These are phyloP conservation scores for Martes flavigula DNA, from an alignment of 2,797 vertebrate species.

Conservation along the genomic window DNA sequence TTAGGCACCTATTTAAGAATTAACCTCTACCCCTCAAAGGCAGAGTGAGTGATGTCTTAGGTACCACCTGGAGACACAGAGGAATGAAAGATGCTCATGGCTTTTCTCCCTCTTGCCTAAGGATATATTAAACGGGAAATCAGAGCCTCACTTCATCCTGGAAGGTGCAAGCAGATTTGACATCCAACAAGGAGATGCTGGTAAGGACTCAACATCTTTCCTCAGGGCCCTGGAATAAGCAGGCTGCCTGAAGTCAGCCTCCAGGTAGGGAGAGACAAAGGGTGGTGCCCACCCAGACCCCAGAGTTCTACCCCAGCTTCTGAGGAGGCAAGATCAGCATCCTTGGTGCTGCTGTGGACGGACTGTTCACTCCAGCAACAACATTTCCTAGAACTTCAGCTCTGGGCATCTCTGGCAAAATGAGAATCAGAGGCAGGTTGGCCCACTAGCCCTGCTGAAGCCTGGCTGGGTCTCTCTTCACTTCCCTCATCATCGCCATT, in stretches of 20 bases:
- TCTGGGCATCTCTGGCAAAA: background rate
- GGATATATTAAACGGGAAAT: slow-evolving; percentile 71
- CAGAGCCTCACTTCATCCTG: slow-evolving; percentile 79
- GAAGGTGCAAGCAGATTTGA: slow-evolving; percentile 85
- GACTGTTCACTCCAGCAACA: background rate
- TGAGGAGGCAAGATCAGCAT: background rate
- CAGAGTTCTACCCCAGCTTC: background rate
- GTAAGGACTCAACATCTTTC: slow-evolving; percentile 68
- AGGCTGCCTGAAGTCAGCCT: background rate
- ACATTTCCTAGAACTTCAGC: background rate
- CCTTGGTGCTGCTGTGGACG: background rate
- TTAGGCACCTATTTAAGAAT: slow-evolving; percentile 35
- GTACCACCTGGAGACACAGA: background rate
- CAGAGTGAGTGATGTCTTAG: background rate
- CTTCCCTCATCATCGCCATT: background rate
- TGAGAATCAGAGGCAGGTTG: background rate
- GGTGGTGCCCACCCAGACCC: background rate
- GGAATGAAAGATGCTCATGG: background rate
- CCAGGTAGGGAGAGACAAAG: fast-evolving
- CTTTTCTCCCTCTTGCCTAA: slow-evolving; percentile 71
- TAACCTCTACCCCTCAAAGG: slow-evolving; percentile 38
- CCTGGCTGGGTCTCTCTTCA: background rate
- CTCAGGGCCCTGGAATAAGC: background rate
- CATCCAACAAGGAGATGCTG: slow-evolving; percentile 84
- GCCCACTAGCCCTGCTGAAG: background rate